Evolutionary conservation across 2,113 vertebrate species (phyloP), one percentile per base, ranked within the genome.

Genomic region (Mustela lutreola): DNA sequence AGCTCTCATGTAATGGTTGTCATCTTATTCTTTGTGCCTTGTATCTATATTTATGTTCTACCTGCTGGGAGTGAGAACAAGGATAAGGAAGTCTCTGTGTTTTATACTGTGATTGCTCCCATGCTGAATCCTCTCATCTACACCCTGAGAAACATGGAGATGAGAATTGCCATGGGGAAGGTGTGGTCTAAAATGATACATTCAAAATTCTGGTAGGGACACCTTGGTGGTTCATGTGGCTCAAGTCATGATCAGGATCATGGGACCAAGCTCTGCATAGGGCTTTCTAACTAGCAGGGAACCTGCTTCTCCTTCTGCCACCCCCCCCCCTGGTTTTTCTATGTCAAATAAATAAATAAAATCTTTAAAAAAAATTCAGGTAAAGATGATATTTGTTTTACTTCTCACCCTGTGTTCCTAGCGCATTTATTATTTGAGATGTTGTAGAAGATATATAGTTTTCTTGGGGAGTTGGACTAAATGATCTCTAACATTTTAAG

Each of bases 51-150:
- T 11, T 97, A 97, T 8, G 2, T 11, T 8, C 9, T 90, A 7
- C 94, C 96, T 50, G 73, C 67, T 2, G 81, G 31, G 5, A 75
- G 42, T 39, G 86, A 93, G 15, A 96, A 90, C 15, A 82, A 90
- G 31, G 97, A 96, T 60, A 97, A 98, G 75, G 85, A 95, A 31
- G 70, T 98, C 19, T 97, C 97, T 2, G 39, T 98, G 39, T 97
- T 96, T 87, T 97, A 97, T 63, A 97, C 97, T 0, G 95, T 97
- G 4, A 42, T 97, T 31, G 92, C 96, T 0, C 90, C 98, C 33
- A 80, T 98, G 76, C 9, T 97, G 53, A 53, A 53, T 53, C 53
- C 53, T 53, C 53, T 53, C 53, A 53, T 53, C 53, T 53, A 53
- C 5, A 16, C 53, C 15, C 53, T 53, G 15, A 53, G 53, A 53